phyloP scores from a whole-genome alignment of 2,888 invertebrate genomes.

The Lamproptera curius region DNA sequence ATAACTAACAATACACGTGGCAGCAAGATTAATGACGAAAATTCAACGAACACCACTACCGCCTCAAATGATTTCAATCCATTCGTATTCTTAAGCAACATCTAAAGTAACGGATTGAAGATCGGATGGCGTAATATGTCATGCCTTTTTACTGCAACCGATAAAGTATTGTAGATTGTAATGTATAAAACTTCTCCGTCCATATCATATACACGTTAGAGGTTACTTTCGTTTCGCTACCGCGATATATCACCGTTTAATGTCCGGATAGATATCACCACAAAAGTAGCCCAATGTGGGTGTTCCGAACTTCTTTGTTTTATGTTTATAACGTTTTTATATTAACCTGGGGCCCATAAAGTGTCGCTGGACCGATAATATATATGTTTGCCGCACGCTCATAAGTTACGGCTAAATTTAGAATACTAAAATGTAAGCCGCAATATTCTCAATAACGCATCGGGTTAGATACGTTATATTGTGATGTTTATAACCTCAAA shows the following conservation, averaged over 20 bases:
- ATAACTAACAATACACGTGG: too few species aligned
- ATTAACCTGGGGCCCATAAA: constrained; percentile 43
- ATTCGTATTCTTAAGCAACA: constrained; percentile 4
- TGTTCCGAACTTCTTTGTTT: constrained; percentile 52
- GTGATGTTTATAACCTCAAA: constrained; percentile 18
- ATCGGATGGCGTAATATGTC: constrained; percentile 5
- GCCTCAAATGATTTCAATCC: neutral
- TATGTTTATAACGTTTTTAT: constrained; percentile 54
- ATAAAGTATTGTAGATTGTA: constrained; percentile 3
- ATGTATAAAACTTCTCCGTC: constrained; percentile 18
- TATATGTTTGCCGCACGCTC: constrained; percentile 23
- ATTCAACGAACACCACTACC: too few species aligned
- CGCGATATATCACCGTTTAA: constrained; percentile 30
- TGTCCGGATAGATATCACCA: constrained; percentile 36
- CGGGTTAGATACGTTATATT: constrained; percentile 16
- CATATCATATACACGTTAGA: constrained; percentile 27
- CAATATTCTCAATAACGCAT: constrained; percentile 12
- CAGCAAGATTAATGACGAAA: too few species aligned
- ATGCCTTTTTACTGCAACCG: constrained; percentile 8
- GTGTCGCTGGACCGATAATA: constrained; percentile 25
- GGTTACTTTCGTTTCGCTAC: constrained; percentile 35
- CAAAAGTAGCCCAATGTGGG: constrained; percentile 51
- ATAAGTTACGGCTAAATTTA: constrained; percentile 14
- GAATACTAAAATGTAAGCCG: constrained; percentile 13
- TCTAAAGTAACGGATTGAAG: constrained; percentile 1